These are phyloP conservation scores for Chionodraco myersi DNA, from an alignment of 2,113 vertebrate species.

Conservation along the genomic window DNA sequence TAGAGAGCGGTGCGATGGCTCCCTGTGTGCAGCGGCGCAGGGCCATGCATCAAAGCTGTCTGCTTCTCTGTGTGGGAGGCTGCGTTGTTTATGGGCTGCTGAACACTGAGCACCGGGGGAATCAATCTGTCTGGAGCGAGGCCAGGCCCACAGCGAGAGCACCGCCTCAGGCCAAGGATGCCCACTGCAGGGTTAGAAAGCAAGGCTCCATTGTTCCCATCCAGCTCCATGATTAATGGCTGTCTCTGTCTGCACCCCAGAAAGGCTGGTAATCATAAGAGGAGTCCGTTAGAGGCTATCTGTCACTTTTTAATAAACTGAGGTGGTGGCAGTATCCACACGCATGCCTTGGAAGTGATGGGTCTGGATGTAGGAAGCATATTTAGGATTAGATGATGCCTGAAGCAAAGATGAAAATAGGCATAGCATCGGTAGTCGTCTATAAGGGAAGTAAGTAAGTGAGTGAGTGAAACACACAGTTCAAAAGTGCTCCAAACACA, in stretches of 20 bases:
- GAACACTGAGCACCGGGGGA: constrained; percentile 57
- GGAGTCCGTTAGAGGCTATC: constrained; percentile 52
- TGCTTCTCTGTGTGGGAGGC: constrained; percentile 47
- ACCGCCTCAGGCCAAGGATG: constrained; percentile 66
- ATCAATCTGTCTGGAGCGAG: constrained; percentile 69
- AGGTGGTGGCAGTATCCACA: constrained; percentile 33
- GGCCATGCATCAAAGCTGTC: constrained; percentile 67
- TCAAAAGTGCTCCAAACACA: no score
- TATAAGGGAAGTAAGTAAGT: not conserved
- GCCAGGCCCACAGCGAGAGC: constrained; percentile 66
- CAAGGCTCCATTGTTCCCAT: constrained; percentile 59
- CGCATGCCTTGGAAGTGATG: constrained; percentile 32
- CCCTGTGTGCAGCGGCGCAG: constrained; percentile 54
- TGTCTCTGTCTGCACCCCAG: constrained; percentile 59
- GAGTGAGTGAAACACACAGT: no score
- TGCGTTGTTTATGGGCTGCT: constrained; percentile 67
- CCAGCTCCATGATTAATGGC: constrained; percentile 67
- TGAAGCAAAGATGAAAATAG: not conserved
- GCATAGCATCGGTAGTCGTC: not conserved
- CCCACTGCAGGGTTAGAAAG: constrained; percentile 58
- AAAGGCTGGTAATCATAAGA: constrained; percentile 59
- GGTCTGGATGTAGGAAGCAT: constrained; percentile 9
- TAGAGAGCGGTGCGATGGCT: constrained; percentile 50
- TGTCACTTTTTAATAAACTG: constrained; percentile 46
- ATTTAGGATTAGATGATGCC: constrained; percentile 8